Evolutionary conservation across 2,888 invertebrate genomes (phyloP).

Genomic region (Actias luna): DNA sequence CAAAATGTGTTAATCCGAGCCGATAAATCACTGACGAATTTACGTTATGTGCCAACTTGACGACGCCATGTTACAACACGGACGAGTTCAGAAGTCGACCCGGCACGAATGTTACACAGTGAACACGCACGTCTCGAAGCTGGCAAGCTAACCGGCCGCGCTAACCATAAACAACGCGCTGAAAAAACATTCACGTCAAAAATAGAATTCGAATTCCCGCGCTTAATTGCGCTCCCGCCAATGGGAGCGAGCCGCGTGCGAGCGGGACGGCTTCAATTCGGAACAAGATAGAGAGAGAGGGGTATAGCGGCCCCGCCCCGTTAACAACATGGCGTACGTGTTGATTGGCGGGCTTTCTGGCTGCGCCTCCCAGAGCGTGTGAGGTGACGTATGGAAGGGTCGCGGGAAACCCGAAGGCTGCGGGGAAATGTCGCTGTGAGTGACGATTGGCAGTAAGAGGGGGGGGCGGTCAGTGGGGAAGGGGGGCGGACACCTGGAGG

Average conservation of each 20-base stretch:
- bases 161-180: slow-evolving; percentile 63
- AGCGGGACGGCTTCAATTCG: slow-evolving; percentile 51
- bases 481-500: slow-evolving; percentile 15
- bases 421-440: slow-evolving; percentile 52
- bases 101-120: slow-evolving; percentile 28
- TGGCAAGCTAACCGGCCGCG: slow-evolving; percentile 45
- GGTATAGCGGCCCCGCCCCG: slow-evolving; percentile 76
- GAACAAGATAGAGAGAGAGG: slow-evolving; percentile 52
- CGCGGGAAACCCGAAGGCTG: slow-evolving; percentile 63
- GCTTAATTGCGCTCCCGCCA: slow-evolving; percentile 78
- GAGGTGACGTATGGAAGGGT: slow-evolving; percentile 50
- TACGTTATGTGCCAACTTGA: slow-evolving; percentile 60
- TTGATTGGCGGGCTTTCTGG: slow-evolving; percentile 81
- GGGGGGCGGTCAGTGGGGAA: slow-evolving; percentile 37
- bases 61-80: slow-evolving; percentile 52
- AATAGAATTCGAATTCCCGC: slow-evolving; percentile 81
- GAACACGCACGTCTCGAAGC: slow-evolving; percentile 61
- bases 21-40: slow-evolving; percentile 67
- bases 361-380: slow-evolving; percentile 54
- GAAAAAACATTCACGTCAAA: slow-evolving; percentile 79
- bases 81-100: slow-evolving; percentile 46
- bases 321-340: slow-evolving; percentile 84
- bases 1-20: slow-evolving; percentile 65
- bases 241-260: slow-evolving; percentile 65
- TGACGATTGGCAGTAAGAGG: slow-evolving; percentile 39